These are phyloP conservation scores for Morone saxatilis DNA, from an alignment of 2,113 vertebrate species.

Conservation along the genomic window DNA sequence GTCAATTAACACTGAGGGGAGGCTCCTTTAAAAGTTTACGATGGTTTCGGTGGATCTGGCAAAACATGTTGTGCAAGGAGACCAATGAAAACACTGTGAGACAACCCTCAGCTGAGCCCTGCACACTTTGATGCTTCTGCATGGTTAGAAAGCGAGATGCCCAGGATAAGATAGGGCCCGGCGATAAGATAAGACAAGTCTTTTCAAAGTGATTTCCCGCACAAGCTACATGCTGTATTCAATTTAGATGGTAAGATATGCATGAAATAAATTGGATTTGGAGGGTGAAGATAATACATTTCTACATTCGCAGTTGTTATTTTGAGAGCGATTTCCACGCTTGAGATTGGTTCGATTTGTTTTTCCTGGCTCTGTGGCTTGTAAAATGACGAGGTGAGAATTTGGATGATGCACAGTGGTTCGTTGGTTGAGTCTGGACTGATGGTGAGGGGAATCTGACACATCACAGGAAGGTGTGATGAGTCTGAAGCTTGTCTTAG, in stretches of 20 bases:
- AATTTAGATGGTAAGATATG: constrained; percentile 87
- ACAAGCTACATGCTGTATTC: constrained; percentile 81
- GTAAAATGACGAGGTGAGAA: constrained; percentile 53
- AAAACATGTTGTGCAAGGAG: constrained; percentile 34
- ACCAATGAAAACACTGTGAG: constrained; percentile 49
- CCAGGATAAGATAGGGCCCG: constrained; percentile 78
- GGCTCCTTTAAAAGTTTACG: constrained; percentile 62
- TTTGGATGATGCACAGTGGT: constrained; percentile 26
- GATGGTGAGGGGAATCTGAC: not conserved
- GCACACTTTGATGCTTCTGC: constrained; percentile 58
- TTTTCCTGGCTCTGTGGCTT: constrained; percentile 57
- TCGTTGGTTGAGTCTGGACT: constrained; percentile 32
- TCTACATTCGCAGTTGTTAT: constrained; percentile 74
- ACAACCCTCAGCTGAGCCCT: constrained; percentile 46
- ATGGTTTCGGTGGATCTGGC: constrained; percentile 40
- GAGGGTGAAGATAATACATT: constrained; percentile 78
- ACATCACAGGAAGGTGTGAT: not conserved
- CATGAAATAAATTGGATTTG: constrained; percentile 81
- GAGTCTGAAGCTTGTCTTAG: not conserved
- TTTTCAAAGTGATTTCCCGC: constrained; percentile 82
- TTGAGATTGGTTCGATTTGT: constrained; percentile 73
- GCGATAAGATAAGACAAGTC: constrained; percentile 78
- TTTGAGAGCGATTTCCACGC: constrained; percentile 76
- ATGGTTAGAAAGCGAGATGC: constrained; percentile 79
- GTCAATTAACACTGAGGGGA: constrained; percentile 73